Base-by-base conservation (phyloP, 2,797 vertebrate genomes). In the Chromobotia macracanthus region DNA sequence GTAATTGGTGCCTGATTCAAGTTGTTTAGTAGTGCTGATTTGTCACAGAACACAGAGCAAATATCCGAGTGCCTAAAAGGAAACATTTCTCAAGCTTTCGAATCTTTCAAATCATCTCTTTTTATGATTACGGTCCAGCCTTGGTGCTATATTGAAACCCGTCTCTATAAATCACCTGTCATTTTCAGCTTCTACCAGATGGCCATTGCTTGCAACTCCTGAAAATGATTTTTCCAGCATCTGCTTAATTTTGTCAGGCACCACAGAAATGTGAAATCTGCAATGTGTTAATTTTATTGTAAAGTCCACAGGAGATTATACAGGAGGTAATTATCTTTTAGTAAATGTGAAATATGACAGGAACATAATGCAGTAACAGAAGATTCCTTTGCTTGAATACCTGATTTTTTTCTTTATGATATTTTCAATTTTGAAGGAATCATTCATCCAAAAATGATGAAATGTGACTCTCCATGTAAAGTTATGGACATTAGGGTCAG, bases 51-150 rank as follows among this genome's bases (percentile, higher is more conserved):
- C 35, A 61, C 61, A 6, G 56, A 58, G 53, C 58, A 71, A 65
- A 72, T 56, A 75, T 56, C 66, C 15, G 74, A 66, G 58, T 1
- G 44, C 51, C 66, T 75, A 3, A 67, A 75, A 67, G 72, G n/a
- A 60, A 68, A 77, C 41, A 76, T 76, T 76, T 76, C 41, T 80
- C 41, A 60, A 63, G 63, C 72, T 64, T 58, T 75, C 70, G 44
- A n/a, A 77, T 70, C 44, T 21, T 63, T 15, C 8, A 70, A 48
- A 77, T 69, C 75, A 35, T 28, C 23, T 61, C 13, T 44, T 78
- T 51, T 56, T 35, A 68, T 18, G 70, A 15, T 51, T 70, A 61
- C 9, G 1, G 12, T 18, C 53, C 38, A 69, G 53, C 12, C 55
- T 51, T 61, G 65, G 35, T 68, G 12, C 55, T 61, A 70, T 70